Base-by-base conservation (phyloP, 2,888 invertebrate genomes). In the Ceraclea dissimilis region DNA sequence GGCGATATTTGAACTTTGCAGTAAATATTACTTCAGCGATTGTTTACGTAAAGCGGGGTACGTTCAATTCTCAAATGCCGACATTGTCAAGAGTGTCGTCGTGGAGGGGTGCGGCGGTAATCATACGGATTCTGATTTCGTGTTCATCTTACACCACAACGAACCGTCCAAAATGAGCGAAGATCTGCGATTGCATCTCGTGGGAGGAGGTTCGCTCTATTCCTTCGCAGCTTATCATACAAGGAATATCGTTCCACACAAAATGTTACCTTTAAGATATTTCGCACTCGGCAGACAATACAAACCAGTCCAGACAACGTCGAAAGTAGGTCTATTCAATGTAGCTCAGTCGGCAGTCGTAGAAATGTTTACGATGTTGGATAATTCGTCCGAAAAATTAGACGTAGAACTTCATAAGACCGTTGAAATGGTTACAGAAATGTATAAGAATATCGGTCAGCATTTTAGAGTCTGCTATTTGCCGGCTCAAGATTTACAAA, bases 151-250 rank as follows among this genome's bases (percentile, higher is more conserved):
- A 34, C 73, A 81, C 62, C 75, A 81, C 58, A 76, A 79, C 56
- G 76, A 79, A 47, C 79, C 83, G 51, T 70, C 79, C 11, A 73
- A 79, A 47, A 70, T 75, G 1, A 73, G 73, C 48, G 70, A 78
- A 43, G 69, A 82, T 6, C 85, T 80, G 66, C 75, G 80, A 0
- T 72, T 90, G 34, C 88, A 89, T 71, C 74, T 93, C 33, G 83
- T 84, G 0, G 93, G 93, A 1, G 84, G 85, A 48, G 85, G 84
- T 0, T 86, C 88, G 18, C 71, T 91, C 11, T 75, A 80, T 53
- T 82, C 90, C 0, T 89, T 88, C 63, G 77, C 91, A 63, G 86
- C 88, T 0, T 84, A 85, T 67, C 81, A 85, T 65, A 76, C 88
- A 0, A 88, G 86, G 68, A 80, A 85, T 63, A 71, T 81, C 0